Evolutionary conservation across 2,113 vertebrate genomes (phyloP).

Genomic region (Plecotus auritus): DNA sequence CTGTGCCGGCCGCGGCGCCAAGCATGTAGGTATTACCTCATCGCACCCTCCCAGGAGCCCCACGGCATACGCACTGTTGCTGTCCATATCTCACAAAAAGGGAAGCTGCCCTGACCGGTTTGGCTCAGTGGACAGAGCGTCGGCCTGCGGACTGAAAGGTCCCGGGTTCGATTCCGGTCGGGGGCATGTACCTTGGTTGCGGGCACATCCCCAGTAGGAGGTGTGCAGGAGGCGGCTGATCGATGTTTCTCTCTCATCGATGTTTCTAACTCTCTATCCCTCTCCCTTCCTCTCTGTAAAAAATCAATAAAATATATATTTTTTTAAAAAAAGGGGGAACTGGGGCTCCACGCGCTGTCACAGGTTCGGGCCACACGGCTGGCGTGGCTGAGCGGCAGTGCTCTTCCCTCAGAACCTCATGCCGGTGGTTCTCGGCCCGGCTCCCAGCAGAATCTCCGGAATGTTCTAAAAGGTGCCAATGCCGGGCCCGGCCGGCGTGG

Average conservation of each 20-base stretch:
- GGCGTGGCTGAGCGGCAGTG: background rate
- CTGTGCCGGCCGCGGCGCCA: rapidly evolving
- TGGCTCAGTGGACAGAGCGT: no score
- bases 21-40: background rate
- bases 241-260: no score
- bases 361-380: background rate
- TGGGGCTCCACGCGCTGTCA: background rate
- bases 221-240: no score
- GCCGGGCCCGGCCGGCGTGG: background rate
- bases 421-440: rapidly evolving
- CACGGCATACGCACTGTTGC: rapidly evolving
- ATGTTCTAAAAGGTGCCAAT: background rate
- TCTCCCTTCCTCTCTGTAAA: no score
- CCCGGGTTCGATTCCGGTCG: no score
- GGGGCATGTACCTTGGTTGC: no score
- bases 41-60: background rate
- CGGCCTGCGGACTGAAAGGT: no score
- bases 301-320: no score
- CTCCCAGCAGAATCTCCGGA: background rate
- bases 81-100: background rate
- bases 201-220: no score
- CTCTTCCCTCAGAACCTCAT: background rate
- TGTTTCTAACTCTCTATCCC: no score
- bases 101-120: no score
- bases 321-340: background rate